Evolutionary conservation across 2,113 vertebrate species (phyloP), one percentile per base, ranked within the genome.

Genomic region (Phrynosoma platyrhinos): DNA sequence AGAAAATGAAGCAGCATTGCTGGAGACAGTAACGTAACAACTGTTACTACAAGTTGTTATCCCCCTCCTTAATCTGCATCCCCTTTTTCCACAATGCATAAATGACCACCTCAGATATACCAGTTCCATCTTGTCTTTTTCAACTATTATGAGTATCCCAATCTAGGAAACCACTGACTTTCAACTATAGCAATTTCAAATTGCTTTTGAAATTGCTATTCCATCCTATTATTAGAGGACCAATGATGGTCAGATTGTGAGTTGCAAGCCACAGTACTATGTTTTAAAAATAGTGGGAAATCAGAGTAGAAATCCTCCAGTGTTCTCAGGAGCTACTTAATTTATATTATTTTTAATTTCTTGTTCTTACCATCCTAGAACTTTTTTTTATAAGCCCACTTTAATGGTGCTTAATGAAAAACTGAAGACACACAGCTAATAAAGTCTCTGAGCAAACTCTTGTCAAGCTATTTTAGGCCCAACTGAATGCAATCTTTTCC

Each of bases 301-400:
- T 2, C 1, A 5, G 68, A 84, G 16, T 4, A 27, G 21, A 25
- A 27, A 25, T 68, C 25, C 66, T 25, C 23, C 25, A 27, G 66
- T 27, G 66, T 23, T 27, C 66, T 25, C 1, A 5, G 20, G 66
- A 68, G 25, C n/a, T 79, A 77, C 71, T 88, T 88, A 94, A 18
- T 93, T 84, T 93, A 94, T 88, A 88, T 94, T 92, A 92, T 85
- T 42, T 95, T 94, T 94, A 95, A 94, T 94, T 93, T 90, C 66
- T 81, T 85, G 47, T 92, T 92, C 64, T 92, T 68, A 0, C 8
- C 92, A 55, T 62, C 88, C 32, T 80, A 9, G 83, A 92, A 76
- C 18, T 90, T 86, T 91, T 89, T 92, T 16, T 79, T 32, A 82
- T 78, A 79, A 64, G 77, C 42, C 91, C 89, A 87, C 66, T 75